These are phyloP conservation scores for Furcula furcula DNA, from an alignment of 2,888 invertebrate species.

Conservation along the genomic window DNA sequence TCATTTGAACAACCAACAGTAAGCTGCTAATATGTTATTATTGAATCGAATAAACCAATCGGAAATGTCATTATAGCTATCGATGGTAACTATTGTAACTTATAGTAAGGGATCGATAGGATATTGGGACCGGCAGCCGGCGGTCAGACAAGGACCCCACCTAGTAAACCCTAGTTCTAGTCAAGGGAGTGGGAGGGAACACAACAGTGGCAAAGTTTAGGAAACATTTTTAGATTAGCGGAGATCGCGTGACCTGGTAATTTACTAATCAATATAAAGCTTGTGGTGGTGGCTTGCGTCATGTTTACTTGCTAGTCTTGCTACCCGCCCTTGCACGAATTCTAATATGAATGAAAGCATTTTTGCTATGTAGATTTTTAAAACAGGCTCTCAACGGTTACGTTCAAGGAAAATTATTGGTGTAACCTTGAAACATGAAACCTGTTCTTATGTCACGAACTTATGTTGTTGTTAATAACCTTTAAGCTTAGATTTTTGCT, in stretches of 20 bases:
- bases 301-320: slow-evolving; percentile 47
- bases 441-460: slow-evolving; percentile 16
- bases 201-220: slow-evolving; percentile 12
- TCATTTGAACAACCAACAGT: too few species aligned
- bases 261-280: slow-evolving; percentile 70
- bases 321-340: slow-evolving; percentile 51
- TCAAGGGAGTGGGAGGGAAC: too few species aligned
- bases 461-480: slow-evolving; percentile 8
- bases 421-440: slow-evolving; percentile 22
- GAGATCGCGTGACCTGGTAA: slow-evolving; percentile 65
- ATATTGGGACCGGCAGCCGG: too few species aligned
- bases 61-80: too few species aligned
- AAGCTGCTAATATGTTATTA: too few species aligned
- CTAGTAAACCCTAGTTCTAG: too few species aligned
- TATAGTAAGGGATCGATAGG: too few species aligned
- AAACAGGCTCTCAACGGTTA: slow-evolving; percentile 16
- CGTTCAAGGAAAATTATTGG: slow-evolving; percentile 20
- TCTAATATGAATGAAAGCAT: slow-evolving; percentile 32
- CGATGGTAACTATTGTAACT: too few species aligned
- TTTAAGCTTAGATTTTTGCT: too few species aligned
- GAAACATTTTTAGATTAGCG: slow-evolving; percentile 26
- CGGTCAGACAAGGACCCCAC: too few species aligned
- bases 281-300: slow-evolving; percentile 62
- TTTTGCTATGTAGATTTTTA: slow-evolving; percentile 23
- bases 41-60: too few species aligned